Evolutionary conservation across 2,113 vertebrate genomes (phyloP), one percentile per base, ranked within the genome.

Genomic region (Alectura lathami): DNA sequence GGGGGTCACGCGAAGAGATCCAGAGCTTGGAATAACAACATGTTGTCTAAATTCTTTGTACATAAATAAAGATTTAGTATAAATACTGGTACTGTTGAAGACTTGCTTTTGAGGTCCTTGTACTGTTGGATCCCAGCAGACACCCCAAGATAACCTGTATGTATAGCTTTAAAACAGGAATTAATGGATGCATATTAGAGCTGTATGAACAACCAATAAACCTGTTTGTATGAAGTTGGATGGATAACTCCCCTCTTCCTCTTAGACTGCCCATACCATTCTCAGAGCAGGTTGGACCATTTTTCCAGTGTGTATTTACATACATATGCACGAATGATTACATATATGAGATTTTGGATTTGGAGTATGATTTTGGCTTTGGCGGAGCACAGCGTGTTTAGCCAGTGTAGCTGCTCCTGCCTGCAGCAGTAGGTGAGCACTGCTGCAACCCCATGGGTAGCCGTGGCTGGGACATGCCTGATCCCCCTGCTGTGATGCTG

Each of bases 371-470:
- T 23, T 27, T 34, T 18, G 20, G 8, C 5, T 17, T 47, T 42
- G 45, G n/a, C 15, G 73, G 8, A 32, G 64, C 5, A 0, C 4
- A 21, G 4, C 8, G 5, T 0, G 1, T 45, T 43, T 20, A 38
- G 30, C 57, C 48, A 8, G 42, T 2, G 34, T 9, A 23, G 60
- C 59, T 18, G 34, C 34, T 30, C 0, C 82, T 13, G 14, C 17
- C 47, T 0, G 4, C 42, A 21, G 32, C 3, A 3, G 34, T 10
- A 9, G 11, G 0, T 10, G 30, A 26, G 62, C 13, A 0, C 13
- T 22, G 30, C 6, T 45, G 42, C 13, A 24, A 62, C 45, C 47
- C 6, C 0, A 1, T 36, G 60, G 29, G 22, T 30, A 13, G 3
- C 2, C 38, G 20, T 51, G 51, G 2, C 13, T 21, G 9, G 68